phyloP scores from a whole-genome alignment of 2,113 vertebrate species.

The Naja naja region DNA sequence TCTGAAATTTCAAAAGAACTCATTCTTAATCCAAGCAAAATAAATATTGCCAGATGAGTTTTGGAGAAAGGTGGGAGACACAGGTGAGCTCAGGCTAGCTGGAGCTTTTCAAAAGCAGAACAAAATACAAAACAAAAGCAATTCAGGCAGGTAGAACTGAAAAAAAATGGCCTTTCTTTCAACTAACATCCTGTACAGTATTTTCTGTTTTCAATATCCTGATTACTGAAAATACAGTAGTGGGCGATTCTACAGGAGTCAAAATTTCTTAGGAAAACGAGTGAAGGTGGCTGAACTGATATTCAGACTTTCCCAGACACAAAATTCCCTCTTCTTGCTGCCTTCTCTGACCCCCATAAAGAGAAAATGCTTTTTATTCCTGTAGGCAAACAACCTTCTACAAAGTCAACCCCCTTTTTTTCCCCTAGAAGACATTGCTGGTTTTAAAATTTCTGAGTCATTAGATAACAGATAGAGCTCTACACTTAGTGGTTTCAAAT shows the following conservation, averaged over 20 bases:
- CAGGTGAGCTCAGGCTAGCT: conserved; percentile 44
- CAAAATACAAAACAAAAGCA: conserved; percentile 59
- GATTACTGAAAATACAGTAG: conserved; percentile 63
- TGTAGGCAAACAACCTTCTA: conserved; percentile 74
- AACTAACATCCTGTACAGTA: conserved; percentile 40
- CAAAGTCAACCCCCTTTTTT: conserved; percentile 79
- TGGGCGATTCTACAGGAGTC: conserved; percentile 69
- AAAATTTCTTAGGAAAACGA: conserved; percentile 68
- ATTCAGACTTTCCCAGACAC: conserved; percentile 74
- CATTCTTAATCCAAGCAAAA: conserved; percentile 58
- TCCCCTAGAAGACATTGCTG: conserved; percentile 78
- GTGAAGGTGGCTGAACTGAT: conserved; percentile 70
- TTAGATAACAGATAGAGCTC: conserved; percentile 86
- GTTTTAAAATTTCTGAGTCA: conserved; percentile 88
- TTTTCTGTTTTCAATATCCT: conserved; percentile 58
- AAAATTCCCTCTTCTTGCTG: conserved; percentile 52
- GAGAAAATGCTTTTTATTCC: conserved; percentile 61
- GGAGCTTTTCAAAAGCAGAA: conserved; percentile 64
- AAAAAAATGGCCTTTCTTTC: conserved; percentile 55
- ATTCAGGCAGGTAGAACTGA: conserved; percentile 52
- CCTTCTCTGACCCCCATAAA: conserved; percentile 42
- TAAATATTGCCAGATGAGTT: conserved; percentile 43
- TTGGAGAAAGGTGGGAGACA: conserved; percentile 35
- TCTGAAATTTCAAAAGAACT: conserved; percentile 25
- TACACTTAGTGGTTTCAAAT: conserved; percentile 85